Evolutionary conservation across 1,140 invertebrate species (phyloP).

Genomic region (Cydia splendana): DNA sequence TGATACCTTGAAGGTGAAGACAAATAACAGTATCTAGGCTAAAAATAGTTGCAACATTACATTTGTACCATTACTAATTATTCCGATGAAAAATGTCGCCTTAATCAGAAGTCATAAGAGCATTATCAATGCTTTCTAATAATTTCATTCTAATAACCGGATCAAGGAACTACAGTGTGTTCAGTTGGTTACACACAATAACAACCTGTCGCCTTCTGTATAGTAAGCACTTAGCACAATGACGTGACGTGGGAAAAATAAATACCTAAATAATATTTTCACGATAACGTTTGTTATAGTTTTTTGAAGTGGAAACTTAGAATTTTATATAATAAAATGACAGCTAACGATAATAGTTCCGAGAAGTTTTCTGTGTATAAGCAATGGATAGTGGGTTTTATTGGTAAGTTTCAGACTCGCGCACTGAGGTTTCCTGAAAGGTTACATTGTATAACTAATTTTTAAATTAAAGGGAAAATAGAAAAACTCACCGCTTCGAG

Average conservation of each 20-base stretch:
- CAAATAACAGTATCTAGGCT: constrained; percentile 7
- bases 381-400: constrained; percentile 1
- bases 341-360: neutral
- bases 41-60: neutral
- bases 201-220: too few species aligned
- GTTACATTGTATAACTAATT: too few species aligned
- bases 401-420: constrained; percentile 4
- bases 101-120: neutral
- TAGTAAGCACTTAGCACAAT: too few species aligned
- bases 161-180: neutral
- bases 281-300: too few species aligned
- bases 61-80: neutral
- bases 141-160: neutral
- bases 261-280: too few species aligned
- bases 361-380: neutral
- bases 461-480: too few species aligned
- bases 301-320: neutral
- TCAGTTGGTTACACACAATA: too few species aligned
- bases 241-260: too few species aligned
- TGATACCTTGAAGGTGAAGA: neutral
- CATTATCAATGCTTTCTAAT: neutral
- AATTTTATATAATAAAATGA: neutral
- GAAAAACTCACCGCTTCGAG: too few species aligned
- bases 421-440: too few species aligned
- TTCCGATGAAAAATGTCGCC: neutral